phyloP scores from a whole-genome alignment of 1,140 invertebrate genomes.

The Drosophila fuyamai region DNA sequence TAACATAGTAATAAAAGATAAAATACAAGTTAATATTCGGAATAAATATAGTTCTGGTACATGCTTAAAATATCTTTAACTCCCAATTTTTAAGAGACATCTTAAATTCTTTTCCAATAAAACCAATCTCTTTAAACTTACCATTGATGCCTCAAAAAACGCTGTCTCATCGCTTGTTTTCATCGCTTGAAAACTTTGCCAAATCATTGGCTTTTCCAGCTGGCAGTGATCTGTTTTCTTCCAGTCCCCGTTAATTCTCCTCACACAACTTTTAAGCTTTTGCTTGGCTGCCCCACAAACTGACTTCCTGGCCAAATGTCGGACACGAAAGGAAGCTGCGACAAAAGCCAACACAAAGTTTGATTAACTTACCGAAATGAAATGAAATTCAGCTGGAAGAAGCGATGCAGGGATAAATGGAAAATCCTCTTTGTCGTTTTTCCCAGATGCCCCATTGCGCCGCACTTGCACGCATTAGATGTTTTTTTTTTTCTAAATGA shows the following conservation, averaged over 20 bases:
- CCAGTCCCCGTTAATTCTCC: conserved; percentile 6
- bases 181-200: conserved; percentile 11
- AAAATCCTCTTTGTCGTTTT: conserved; percentile 30
- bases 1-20: too few species aligned
- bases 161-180: neutral
- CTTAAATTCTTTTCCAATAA: neutral
- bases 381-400: conserved; percentile 4
- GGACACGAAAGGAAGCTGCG: conserved; percentile 4
- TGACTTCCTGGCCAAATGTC: conserved; percentile 26
- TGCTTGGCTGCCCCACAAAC: conserved; percentile 6
- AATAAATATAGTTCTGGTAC: too few species aligned
- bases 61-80: too few species aligned
- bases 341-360: conserved; percentile 26
- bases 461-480: conserved; percentile 16
- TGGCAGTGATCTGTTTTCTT: conserved; percentile 19
- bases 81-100: neutral
- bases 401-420: conserved; percentile 16
- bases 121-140: neutral
- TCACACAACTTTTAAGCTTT: conserved; percentile 26
- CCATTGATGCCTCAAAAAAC: neutral
- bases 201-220: conserved; percentile 25
- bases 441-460: conserved; percentile 23
- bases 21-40: too few species aligned
- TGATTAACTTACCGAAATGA: conserved; percentile 42
- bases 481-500: conserved; percentile 11